Evolutionary conservation across 1,140 invertebrate species (phyloP), one percentile per base, ranked within the genome.

Genomic region (Dendrolimus punctatus): DNA sequence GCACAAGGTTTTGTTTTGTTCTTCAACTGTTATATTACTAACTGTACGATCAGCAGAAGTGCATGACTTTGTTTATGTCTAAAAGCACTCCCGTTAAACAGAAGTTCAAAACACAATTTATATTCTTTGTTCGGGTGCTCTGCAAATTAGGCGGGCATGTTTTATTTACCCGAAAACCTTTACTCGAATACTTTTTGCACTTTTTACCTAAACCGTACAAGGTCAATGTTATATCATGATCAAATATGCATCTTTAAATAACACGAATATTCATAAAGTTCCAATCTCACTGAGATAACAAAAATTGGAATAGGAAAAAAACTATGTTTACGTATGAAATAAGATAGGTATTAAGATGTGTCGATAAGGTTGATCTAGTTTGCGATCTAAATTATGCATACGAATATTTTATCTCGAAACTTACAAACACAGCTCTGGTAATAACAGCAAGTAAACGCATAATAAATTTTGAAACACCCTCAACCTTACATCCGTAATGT

Each of bases 381-480:
- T 23, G 23, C 23, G 23, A 23, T 23, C 1, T 23, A 23, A 23
- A 23, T 23, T 23, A 23, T 23, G 23, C 23, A 23, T 23, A 23
- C 23, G 23, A 51, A 56, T 56, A 51, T 51, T 39, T 51, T 56
- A 56, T 51, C 54, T 46, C 39, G 39, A 36, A 39, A 8, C 39
- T 46, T 39, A 8, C 43, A 51, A 6, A 46, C 23, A 23, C 23
- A 57, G 49, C 55, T 52, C 55, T 57, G 48, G 49, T 40, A 51
- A 42, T 51, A 56, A 51, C 47, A 51, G 23, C 23, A 23, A 23
- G 23, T 23, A 23, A 23, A 23, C 48, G 47, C 53, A 49, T 49
- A 56, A 53, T 62, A 64, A 55, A 66, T 68, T 68, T 70, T 55
- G 63, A 70, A 70, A 67, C 47, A 64, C 49, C 62, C 49, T 44